A percentile compares a stretch with the other conserved stretches of the same genome.
Conservation (phyloP, 2,113 vertebrate species). For the Myotis lucifugus region DNA sequence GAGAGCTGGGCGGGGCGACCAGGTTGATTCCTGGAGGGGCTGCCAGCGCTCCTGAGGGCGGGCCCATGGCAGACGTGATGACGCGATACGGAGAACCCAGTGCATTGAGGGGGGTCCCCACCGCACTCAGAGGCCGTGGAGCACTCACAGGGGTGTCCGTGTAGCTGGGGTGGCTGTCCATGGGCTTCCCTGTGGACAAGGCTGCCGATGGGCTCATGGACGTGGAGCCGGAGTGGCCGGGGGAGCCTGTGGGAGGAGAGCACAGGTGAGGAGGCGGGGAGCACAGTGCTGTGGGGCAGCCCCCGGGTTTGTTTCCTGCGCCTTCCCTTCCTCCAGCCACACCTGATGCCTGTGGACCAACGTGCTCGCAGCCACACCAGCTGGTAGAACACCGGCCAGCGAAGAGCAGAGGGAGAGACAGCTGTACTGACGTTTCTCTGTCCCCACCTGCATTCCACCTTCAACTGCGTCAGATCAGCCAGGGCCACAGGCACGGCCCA, state of each 20-base stretch:
- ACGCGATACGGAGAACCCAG: conserved; percentile 82
- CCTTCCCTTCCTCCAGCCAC: neutral
- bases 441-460: neutral
- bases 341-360: neutral
- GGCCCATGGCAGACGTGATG: conserved; percentile 81
- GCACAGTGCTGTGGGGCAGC: neutral
- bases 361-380: rapidly evolving
- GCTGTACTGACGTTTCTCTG: rapidly evolving
- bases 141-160: conserved; percentile 75
- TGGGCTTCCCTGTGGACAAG: conserved; percentile 73
- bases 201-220: conserved; percentile 77
- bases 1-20: conserved; percentile 76
- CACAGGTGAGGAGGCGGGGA: neutral
- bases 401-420: neutral
- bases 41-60: conserved; percentile 79
- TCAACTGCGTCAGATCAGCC: neutral
- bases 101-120: conserved; percentile 68
- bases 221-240: conserved; percentile 77
- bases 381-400: neutral
- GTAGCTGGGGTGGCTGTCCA: conserved; percentile 80
- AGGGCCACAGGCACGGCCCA: neutral
- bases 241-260: conserved; percentile 77
- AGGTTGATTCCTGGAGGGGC: conserved; percentile 81
- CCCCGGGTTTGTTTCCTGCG: neutral
- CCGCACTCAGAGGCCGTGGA: conserved; percentile 72